Evolutionary conservation across 2,797 vertebrate species (phyloP), one percentile per base, ranked within the genome.

Genomic region (Euphonia xanthogaster): DNA sequence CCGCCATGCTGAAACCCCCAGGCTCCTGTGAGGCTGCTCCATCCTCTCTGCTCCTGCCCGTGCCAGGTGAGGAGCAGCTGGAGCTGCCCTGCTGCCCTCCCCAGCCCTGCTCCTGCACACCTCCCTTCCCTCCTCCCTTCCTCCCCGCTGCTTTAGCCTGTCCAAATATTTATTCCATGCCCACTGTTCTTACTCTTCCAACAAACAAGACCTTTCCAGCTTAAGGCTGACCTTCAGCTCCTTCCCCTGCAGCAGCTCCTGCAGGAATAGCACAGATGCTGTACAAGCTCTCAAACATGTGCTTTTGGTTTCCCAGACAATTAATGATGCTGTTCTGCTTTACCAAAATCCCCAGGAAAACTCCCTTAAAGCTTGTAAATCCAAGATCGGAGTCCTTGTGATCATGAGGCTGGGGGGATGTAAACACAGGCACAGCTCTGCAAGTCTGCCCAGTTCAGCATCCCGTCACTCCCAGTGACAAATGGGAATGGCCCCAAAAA

Each of bases 71-170:
- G 54, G 54, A 24, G 54, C n/a, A 17, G 31, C 53, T 54, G 53
- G 54, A 33, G 22, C 54, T 55, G 54, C 23, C 54, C 33, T 8
- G 55, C 55, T 27, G 55, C 55, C 31, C 13, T 27, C 63, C 70
- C 50, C 3, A 4, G 23, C 51, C 16, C 47, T 3, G 14, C 42
- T 20, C 55, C 75, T 16, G 27, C 61, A 2, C 3, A 0, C 20
- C 7, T 16, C 17, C 67, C n/a, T 55, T 19, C 30, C 51, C 28
- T 16, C 48, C 48, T 50, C 25, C 24, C 48, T 9, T 21, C 10
- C 62, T 28, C 35, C 9, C 1, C 14, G 35, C 68, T 45, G 40
- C 12, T 48, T 21, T 7, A 19, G 12, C 4, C 79, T 16, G 1
- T 2, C 65, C 57, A 20, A 20, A 27, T 3, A 33, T 24, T 42